Conservation (phyloP, 30 jellyfish, hydroid and myxozoan genomes). For the Aurelia coerulea region DNA sequence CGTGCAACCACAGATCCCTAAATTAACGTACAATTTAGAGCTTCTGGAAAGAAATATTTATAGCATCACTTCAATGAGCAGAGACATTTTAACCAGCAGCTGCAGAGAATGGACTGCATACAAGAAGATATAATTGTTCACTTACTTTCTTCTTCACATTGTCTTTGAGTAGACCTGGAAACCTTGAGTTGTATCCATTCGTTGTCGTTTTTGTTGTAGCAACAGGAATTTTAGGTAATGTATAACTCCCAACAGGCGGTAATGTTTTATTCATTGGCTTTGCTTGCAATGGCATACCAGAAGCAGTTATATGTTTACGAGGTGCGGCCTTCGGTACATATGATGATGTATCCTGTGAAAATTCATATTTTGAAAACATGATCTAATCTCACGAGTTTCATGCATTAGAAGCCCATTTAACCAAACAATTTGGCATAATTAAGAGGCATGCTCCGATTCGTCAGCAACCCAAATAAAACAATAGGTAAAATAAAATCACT, state of each 20-base stretch:
- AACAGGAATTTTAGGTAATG: conserved; percentile 70
- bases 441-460: too few relatives aligned
- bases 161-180: conserved; percentile 56
- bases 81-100: too few relatives aligned
- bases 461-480: too few relatives aligned
- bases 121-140: not conserved
- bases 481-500: too few relatives aligned
- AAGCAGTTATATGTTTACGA: conserved; percentile 21
- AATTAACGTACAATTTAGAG: too few relatives aligned
- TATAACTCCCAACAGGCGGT: conserved; percentile 56
- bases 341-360: conserved; percentile 4
- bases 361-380: not conserved
- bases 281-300: conserved; percentile 32
- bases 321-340: conserved; percentile 37
- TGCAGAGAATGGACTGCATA: too few relatives aligned
- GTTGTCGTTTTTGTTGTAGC: conserved; percentile 61
- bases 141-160: conserved; percentile 35
- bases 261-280: conserved; percentile 30
- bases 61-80: too few relatives aligned
- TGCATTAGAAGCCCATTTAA: not conserved
- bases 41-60: too few relatives aligned
- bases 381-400: not conserved
- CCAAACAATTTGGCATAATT: not conserved
- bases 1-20: too few relatives aligned
- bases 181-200: conserved; percentile 30